Base-by-base conservation (phyloP, 2,113 vertebrate species). In the Peromyscus polionotus region DNA sequence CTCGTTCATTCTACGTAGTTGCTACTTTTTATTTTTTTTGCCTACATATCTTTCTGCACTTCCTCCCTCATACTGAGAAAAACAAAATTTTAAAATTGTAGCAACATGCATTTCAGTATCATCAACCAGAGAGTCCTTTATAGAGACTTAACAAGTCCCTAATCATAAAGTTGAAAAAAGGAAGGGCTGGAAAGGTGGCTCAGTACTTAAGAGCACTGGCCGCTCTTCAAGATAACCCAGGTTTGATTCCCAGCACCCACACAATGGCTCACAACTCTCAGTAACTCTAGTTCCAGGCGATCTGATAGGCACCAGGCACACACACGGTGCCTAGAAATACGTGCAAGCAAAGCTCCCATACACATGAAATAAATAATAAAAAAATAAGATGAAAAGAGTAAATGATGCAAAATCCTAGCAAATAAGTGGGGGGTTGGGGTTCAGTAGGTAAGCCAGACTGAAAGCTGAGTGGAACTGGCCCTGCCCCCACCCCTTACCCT, bases 351-450 rank as follows among this genome's bases (percentile, higher is more conserved):
- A 63, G 26, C 57, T 16, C 39, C 51, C 59, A 42, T 31, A 17
- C 12, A 9, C 7, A 31, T 8, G 7, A 63, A 63, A 63, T 63
- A 63, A 84, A 42, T 14, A 63, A 84, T 42, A 3, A 10, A 63
- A 84, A 63, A 63, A 59, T 83, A 76, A 48, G 13, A 33, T 48
- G 88, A 11, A 17, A 10, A 79, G 72, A 57, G 19, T 28, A 54
- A n/a, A 36, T 20, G 14, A 61, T 45, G 59, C 42, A 36, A 39
- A 72, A 45, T 45, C 28, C 39, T 31, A 16, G 22, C 48, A 39
- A 88, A n/a, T 28, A 1, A 24, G 13, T 1, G 0, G 7, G 2
- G 54, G n/a, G n/a, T 13, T 61, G 36, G 20, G 33, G 3, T 51
- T 39, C 72, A 51, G 84, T 20, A 1, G 51, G 9, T 20, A 1